Evolutionary conservation across 1,140 invertebrate species (phyloP).

Genomic region (Calephelis nemesis): DNA sequence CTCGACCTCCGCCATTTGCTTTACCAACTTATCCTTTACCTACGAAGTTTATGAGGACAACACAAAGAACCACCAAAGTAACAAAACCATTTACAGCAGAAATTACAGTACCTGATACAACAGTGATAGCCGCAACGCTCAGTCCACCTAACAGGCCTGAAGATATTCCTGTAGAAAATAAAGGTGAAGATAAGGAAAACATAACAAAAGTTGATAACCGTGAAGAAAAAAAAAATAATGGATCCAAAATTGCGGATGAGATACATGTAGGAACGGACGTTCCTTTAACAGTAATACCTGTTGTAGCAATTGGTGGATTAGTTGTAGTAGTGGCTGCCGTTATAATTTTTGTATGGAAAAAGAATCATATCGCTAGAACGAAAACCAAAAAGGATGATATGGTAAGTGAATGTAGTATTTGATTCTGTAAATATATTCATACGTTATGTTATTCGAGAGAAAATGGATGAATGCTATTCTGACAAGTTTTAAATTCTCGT

Average conservation of each 20-base stretch:
- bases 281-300: conserved; percentile 57
- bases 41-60: conserved; percentile 43
- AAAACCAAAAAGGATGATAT: conserved; percentile 69
- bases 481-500: too few species aligned
- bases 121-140: conserved; percentile 38
- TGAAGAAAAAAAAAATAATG: conserved; percentile 29
- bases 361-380: conserved; percentile 47
- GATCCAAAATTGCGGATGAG: conserved; percentile 34
- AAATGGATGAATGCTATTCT: too few species aligned
- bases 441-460: too few species aligned
- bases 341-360: conserved; percentile 65
- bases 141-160: conserved; percentile 42
- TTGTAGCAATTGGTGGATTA: conserved; percentile 59
- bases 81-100: conserved; percentile 42
- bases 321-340: conserved; percentile 64
- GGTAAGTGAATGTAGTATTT: conserved; percentile 43
- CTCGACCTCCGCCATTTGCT: conserved; percentile 47
- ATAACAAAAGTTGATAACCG: conserved; percentile 37
- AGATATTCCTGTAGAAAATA: conserved; percentile 36
- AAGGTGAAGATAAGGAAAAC: conserved; percentile 36
- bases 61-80: conserved; percentile 61
- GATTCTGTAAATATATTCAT: background rate
- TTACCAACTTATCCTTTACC: conserved; percentile 43
- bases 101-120: conserved; percentile 56
- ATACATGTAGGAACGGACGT: conserved; percentile 44